Conservation (phyloP, 1,140 invertebrate species). For the Cyclargus thomasi region DNA sequence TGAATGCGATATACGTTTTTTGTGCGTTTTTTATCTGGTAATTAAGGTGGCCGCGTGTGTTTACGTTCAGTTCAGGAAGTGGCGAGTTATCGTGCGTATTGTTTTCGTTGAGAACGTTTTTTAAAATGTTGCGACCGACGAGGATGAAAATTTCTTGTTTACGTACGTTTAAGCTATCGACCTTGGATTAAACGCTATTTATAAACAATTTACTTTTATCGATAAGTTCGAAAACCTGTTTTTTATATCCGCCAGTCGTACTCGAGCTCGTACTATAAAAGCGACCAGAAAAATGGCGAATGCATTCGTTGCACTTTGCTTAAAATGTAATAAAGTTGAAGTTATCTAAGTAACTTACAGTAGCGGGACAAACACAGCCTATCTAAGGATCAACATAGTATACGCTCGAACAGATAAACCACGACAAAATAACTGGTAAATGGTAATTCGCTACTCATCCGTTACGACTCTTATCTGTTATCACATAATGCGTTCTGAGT, state of each 20-base stretch:
- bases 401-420: neutral
- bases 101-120: neutral
- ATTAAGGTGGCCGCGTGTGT: slow-evolving; percentile 41
- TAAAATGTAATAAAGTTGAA: neutral
- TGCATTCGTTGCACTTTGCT: neutral
- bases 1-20: slow-evolving; percentile 43
- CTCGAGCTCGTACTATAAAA: slow-evolving; percentile 6
- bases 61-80: slow-evolving; percentile 42
- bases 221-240: slow-evolving; percentile 8
- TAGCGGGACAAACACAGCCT: neutral
- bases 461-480: neutral
- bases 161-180: slow-evolving; percentile 5
- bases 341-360: neutral
- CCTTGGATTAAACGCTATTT: slow-evolving; percentile 11
- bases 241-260: slow-evolving; percentile 11
- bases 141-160: slow-evolving; percentile 10
- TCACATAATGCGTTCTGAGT: neutral
- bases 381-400: neutral
- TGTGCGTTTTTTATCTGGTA: slow-evolving; percentile 44
- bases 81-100: slow-evolving; percentile 18
- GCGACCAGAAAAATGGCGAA: neutral
- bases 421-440: neutral
- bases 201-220: slow-evolving; percentile 15
- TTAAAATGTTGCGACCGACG: slow-evolving; percentile 5
- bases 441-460: neutral